phyloP scores from a whole-genome alignment of 2,888 invertebrate species.

The Apomyelois bistriatella region DNA sequence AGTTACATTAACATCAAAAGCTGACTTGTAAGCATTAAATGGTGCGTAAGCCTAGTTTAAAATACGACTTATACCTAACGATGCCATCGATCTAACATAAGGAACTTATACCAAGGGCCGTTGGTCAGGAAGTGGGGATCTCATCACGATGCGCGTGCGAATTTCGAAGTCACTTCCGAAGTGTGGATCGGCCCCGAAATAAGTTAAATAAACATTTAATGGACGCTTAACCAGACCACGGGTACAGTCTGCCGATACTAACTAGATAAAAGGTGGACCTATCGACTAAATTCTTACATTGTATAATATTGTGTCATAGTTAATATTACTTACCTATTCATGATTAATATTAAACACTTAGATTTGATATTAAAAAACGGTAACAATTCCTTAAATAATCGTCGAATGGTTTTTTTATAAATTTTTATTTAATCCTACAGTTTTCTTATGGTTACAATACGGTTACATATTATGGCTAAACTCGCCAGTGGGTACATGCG shows the following conservation, averaged over 20 bases:
- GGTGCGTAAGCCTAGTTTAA: conserved; percentile 6
- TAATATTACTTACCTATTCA: background rate
- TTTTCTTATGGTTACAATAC: background rate
- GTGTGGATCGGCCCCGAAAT: background rate
- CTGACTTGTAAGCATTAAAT: conserved; percentile 24
- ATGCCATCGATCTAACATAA: background rate
- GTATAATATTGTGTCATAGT: background rate
- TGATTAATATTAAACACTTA: background rate
- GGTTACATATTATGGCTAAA: background rate
- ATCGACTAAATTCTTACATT: background rate
- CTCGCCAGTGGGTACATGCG: background rate
- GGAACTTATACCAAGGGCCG: background rate
- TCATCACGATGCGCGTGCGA: background rate
- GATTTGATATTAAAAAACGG: background rate
- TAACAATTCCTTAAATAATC: background rate
- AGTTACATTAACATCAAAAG: conserved; percentile 30
- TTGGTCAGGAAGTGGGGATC: background rate
- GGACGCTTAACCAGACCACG: background rate
- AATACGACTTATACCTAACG: background rate
- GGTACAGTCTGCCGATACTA: background rate
- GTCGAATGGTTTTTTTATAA: background rate
- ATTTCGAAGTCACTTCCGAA: background rate
- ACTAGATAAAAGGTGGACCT: background rate
- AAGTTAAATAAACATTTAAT: background rate
- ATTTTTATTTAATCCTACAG: background rate